Base-by-base conservation (phyloP, 2,113 vertebrate genomes). In the Cyanocitta stelleri region DNA sequence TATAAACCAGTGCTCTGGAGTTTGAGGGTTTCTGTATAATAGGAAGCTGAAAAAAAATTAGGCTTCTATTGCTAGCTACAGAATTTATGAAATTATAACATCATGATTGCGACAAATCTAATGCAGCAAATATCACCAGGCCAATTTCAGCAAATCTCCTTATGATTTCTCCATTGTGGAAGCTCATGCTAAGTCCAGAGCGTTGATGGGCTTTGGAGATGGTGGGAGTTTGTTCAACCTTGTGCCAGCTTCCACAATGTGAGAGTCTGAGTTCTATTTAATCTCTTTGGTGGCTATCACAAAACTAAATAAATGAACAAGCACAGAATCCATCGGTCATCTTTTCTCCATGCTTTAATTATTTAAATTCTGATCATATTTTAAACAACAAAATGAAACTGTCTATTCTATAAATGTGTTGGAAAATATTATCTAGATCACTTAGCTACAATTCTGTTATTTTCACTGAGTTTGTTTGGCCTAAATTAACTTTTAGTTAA, bases 81-180 rank as follows among this genome's bases (percentile, higher is more conserved):
- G 35, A 76, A 95, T 95, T 84, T 90, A 79, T 94, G 35, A 87
- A 90, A 94, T 58, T 4, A 49, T 81, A 92, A 33, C 9, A 41
- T 29, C 33, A 58, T 44, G 37, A 82, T 35, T 87, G 62, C 18
- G 89, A 74, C 26, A 95, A 95, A 85, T 88, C 22, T 54, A 87
- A 76, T 44, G 74, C 33, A 90, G 51, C 46, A 63, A 79, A 55
- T 81, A 89, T 87, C 49, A 90, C 14, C 58, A 74, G 35, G 73
- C n/a, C 39, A 87, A 33, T 82, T 81, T 91, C 72, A 96, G 49
- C 43, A 91, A 63, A 89, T 17, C 11, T 59, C 54, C 69, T 56
- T 92, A 58, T 95, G 66, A 48, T 90, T 97, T 94, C 73, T 94
- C 8, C 87, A 74, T 73, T 95, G 39, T 46, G 11, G 73, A 90